These are phyloP conservation scores for Diphyllodes magnificus DNA, from an alignment of 2,113 vertebrate genomes.

Conservation along the genomic window DNA sequence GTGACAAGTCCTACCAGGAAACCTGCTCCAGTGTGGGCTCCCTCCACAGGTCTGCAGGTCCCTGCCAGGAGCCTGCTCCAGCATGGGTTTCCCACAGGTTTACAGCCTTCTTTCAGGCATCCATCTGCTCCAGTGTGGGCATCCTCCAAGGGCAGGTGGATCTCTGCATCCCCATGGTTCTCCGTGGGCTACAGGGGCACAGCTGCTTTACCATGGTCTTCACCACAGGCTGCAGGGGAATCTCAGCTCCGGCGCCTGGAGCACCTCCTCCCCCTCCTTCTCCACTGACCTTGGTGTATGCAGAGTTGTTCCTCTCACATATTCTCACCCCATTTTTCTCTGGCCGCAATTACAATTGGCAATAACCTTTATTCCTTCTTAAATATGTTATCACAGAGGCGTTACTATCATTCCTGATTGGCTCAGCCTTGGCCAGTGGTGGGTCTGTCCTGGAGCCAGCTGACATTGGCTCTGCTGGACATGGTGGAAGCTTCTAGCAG, in stretches of 20 bases:
- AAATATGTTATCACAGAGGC: no score
- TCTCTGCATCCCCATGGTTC: not conserved
- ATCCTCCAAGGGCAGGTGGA: not conserved
- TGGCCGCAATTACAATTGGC: no score
- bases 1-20: not conserved
- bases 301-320: no score
- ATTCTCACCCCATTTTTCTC: no score
- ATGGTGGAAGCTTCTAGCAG: not conserved
- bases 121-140: not conserved
- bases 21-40: not conserved
- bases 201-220: no score
- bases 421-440: not conserved
- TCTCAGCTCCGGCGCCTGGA: no score
- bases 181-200: not conserved
- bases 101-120: not conserved
- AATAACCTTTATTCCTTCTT: no score
- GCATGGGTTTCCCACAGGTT: not conserved
- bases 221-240: no score
- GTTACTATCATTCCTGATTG: not conserved
- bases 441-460: not conserved
- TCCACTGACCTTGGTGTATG: no score
- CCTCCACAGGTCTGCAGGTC: not conserved
- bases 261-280: no score
- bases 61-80: not conserved
- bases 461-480: not conserved